These are phyloP conservation scores for Aspiorhynchus laticeps DNA, from an alignment of 2,113 vertebrate species.

Conservation along the genomic window DNA sequence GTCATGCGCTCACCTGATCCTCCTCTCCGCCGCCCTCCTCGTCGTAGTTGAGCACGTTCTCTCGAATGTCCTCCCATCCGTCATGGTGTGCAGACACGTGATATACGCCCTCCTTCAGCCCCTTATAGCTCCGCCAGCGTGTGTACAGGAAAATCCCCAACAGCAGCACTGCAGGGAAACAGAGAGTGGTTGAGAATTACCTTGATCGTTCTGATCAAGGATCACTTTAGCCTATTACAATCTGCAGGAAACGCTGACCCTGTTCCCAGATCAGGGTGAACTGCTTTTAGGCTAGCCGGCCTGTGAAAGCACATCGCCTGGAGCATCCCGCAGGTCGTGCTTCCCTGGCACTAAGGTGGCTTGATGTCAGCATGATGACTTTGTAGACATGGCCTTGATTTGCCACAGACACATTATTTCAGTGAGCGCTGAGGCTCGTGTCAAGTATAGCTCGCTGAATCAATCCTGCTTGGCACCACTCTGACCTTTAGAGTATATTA, in stretches of 20 bases:
- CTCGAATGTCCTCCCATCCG: constrained; percentile 85
- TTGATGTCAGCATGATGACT: constrained; percentile 31
- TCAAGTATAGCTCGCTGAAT: constrained; percentile 76
- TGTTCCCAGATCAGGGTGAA: neutral
- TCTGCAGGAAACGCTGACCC: neutral
- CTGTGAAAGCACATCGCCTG: constrained; percentile 21
- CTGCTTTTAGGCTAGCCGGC: neutral
- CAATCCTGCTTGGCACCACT: constrained; percentile 72
- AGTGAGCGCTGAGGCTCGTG: constrained; percentile 66
- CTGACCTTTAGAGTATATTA: constrained; percentile 80
- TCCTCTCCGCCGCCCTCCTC: constrained; percentile 90
- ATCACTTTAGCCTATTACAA: neutral
- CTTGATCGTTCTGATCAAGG: neutral
- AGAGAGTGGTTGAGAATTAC: constrained; percentile 21
- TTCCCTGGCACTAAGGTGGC: constrained; percentile 16
- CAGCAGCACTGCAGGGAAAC: constrained; percentile 77
- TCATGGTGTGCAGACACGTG: constrained; percentile 77
- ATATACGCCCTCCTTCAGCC: constrained; percentile 76
- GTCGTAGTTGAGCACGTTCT: constrained; percentile 88
- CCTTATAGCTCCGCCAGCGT: constrained; percentile 77
- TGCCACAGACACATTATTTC: constrained; percentile 44
- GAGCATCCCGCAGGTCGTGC: neutral
- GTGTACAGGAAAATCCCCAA: constrained; percentile 81
- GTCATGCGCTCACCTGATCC: constrained; percentile 79
- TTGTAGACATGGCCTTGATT: constrained; percentile 31